Evolutionary conservation across 2,797 vertebrate species (phyloP), one percentile per base, ranked within the genome.

Genomic region (Cyclura pinguis): DNA sequence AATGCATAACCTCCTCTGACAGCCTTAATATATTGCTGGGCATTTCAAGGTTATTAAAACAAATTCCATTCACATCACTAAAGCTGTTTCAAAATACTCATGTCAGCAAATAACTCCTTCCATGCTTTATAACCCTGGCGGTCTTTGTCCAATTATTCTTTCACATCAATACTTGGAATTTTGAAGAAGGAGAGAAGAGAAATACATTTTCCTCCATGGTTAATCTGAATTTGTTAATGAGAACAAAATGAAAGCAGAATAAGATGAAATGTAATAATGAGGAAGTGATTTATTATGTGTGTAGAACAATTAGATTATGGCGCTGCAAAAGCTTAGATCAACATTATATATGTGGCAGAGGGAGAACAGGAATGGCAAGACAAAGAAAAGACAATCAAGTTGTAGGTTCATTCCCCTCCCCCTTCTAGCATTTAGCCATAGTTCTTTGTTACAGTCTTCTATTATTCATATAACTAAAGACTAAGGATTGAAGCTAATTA

Each of bases 11-110:
- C 86, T 6, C 85, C 90, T 95, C 86, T 91, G 94, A 88, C 94
- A 94, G 86, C 93, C 47, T 90, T 93, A 57, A 84, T 95, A 94
- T 92, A 95, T 96, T 90, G 89, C 59, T 85, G 85, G 76, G n/a
- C 24, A 92, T 94, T 94, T 93, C 85, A 92, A 95, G 85, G 73
- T 89, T 94, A 57, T 93, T 96, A 94, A 95, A 93, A 90, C 50
- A 91, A 94, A 95, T 95, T 93, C 90, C 42, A 81, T 90, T 27
- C 88, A 88, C 35, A 91, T 8, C 86, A 78, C 62, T 84, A 86
- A 80, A 92, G 57, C 42, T 88, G 80, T 91, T 94, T 93, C 38
- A 91, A 96, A 93, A 86, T 89, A 81, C 47, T 88, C 85, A 47
- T 78, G 35, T 91, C 93, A 94, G 85, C 20, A 88, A 93, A 76